A percentile compares a stretch with the other conserved stretches of the same genome.
phyloP scores from a whole-genome alignment of 2,797 vertebrate species.

The Alectoris magna region DNA sequence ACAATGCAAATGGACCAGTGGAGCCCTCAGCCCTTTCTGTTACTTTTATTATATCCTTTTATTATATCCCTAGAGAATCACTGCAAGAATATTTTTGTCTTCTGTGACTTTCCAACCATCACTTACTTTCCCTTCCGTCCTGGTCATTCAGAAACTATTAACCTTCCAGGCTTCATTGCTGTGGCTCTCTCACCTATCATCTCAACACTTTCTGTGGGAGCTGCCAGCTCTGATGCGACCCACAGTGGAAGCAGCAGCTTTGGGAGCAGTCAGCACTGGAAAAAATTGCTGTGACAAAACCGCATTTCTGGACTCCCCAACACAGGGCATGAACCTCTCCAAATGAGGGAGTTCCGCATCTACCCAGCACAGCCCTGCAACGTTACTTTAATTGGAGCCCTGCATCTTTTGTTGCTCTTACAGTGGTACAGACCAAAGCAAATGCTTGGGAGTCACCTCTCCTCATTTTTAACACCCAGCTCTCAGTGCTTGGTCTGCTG shows the following conservation, averaged over 20 bases:
- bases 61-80: not conserved
- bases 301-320: not conserved
- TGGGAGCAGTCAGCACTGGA: not conserved
- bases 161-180: not conserved
- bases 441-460: not conserved
- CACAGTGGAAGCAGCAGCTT: fast-evolving
- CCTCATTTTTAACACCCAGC: not conserved
- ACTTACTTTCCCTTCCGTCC: not conserved
- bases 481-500: not conserved
- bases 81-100: not conserved
- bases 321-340: fast-evolving
- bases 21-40: not conserved
- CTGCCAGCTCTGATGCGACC: not conserved
- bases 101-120: not conserved
- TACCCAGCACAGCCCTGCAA: not conserved
- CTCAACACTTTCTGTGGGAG: fast-evolving
- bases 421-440: not conserved
- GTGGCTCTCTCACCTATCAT: not conserved
- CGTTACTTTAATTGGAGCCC: not conserved
- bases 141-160: not conserved
- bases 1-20: not conserved
- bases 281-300: not conserved
- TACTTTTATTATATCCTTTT: not conserved
- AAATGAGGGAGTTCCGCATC: not conserved
- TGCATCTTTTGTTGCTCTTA: not conserved